Percentiles rank a stretch among this genome's conserved stretches.
Conservation (phyloP, 2,797 vertebrate genomes). For the Cossypha dichroa region DNA sequence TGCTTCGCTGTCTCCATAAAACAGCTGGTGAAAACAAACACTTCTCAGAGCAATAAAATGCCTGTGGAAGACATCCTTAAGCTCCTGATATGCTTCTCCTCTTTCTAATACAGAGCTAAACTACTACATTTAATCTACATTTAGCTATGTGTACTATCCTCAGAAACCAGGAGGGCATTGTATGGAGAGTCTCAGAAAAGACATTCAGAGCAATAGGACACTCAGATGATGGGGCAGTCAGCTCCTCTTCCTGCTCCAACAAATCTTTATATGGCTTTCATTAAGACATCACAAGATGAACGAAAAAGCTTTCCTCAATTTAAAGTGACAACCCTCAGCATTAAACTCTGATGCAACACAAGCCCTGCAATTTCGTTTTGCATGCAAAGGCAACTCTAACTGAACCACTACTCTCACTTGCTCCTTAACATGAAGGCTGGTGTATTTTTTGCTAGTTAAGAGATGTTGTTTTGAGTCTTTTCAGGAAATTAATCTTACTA, state of each 20-base stretch:
- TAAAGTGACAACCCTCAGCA: background rate
- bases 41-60: background rate
- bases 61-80: background rate
- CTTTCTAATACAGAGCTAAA: background rate
- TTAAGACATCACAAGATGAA: background rate
- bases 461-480: background rate
- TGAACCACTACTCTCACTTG: background rate
- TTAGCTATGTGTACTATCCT: background rate
- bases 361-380: background rate
- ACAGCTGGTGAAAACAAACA: background rate
- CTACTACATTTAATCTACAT: background rate
- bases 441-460: background rate
- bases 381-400: background rate
- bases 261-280: background rate
- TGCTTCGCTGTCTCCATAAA: background rate
- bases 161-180: background rate
- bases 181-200: background rate
- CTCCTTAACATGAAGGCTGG: background rate
- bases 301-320: background rate
- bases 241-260: background rate
- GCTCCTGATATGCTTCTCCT: background rate
- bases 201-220: background rate
- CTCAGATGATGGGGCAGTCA: background rate
- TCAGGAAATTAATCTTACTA: background rate
- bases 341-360: background rate